A percentile compares a stretch with the other conserved stretches of the same genome.
Conservation (phyloP, 1,140 invertebrate genomes). For the Scaptomyza pallida region DNA sequence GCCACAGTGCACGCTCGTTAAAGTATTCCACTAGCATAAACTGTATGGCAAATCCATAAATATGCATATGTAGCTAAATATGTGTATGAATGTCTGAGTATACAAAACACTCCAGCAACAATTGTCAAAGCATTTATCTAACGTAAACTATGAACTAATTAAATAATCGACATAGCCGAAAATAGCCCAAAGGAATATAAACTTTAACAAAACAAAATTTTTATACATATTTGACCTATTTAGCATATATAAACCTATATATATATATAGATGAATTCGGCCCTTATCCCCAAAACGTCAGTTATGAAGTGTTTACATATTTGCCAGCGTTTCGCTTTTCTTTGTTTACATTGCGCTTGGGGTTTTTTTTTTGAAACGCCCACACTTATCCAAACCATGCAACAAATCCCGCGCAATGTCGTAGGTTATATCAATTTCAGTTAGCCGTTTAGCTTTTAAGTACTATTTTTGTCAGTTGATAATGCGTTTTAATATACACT, state of each 20-base stretch:
- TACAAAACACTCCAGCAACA: slow-evolving; percentile 28
- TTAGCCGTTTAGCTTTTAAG: slow-evolving; percentile 65
- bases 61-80: slow-evolving; percentile 22
- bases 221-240: slow-evolving; percentile 22
- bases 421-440: slow-evolving; percentile 78
- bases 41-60: slow-evolving; percentile 19
- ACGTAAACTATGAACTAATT: slow-evolving; percentile 46
- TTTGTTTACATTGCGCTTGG: slow-evolving; percentile 55
- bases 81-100: slow-evolving; percentile 7
- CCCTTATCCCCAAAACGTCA: slow-evolving; percentile 24
- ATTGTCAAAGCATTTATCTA: slow-evolving; percentile 43
- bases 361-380: slow-evolving; percentile 8
- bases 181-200: slow-evolving; percentile 37
- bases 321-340: slow-evolving; percentile 42
- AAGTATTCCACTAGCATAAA: slow-evolving; percentile 74
- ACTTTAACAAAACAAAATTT: slow-evolving; percentile 14
- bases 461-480: slow-evolving; percentile 63
- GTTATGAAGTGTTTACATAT: slow-evolving; percentile 53
- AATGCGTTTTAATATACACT: slow-evolving; percentile 35
- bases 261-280: slow-evolving; percentile 67
- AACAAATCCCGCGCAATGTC: slow-evolving; percentile 24
- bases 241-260: slow-evolving; percentile 42
- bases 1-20: slow-evolving; percentile 31
- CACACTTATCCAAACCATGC: slow-evolving; percentile 5
- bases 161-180: slow-evolving; percentile 30